Conservation (phyloP, 2,113 vertebrate species). For the Lepus americanus region DNA sequence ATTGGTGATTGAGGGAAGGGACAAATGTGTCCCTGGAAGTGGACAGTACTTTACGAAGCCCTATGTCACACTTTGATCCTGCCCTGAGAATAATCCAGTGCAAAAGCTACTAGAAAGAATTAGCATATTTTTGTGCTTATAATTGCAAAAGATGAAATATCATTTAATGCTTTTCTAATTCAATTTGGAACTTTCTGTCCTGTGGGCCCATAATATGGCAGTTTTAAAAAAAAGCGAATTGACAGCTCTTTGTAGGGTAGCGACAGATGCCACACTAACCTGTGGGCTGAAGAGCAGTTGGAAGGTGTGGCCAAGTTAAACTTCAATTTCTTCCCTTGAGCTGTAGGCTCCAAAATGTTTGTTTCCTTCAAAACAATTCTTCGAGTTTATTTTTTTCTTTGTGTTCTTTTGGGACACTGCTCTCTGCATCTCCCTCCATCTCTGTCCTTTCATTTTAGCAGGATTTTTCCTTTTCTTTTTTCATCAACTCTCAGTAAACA, state of each 20-base stretch:
- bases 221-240: neutral
- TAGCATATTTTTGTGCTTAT: neutral
- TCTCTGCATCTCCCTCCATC: neutral
- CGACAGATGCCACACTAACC: neutral
- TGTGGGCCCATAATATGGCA: neutral
- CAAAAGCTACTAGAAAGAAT: slow-evolving; percentile 26
- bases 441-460: neutral
- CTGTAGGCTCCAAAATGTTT: neutral
- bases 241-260: neutral
- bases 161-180: neutral
- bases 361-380: neutral
- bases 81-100: neutral
- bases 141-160: neutral
- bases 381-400: neutral
- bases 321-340: neutral
- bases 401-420: neutral
- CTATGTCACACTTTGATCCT: neutral
- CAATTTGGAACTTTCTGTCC: neutral
- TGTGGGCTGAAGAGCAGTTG: neutral
- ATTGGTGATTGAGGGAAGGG: neutral
- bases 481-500: neutral
- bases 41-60: neutral
- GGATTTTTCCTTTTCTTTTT: neutral
- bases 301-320: neutral
- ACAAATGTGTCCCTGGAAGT: neutral